These are phyloP conservation scores for Idris sp. DNA, from an alignment of 1,140 invertebrate genomes.

Conservation along the genomic window DNA sequence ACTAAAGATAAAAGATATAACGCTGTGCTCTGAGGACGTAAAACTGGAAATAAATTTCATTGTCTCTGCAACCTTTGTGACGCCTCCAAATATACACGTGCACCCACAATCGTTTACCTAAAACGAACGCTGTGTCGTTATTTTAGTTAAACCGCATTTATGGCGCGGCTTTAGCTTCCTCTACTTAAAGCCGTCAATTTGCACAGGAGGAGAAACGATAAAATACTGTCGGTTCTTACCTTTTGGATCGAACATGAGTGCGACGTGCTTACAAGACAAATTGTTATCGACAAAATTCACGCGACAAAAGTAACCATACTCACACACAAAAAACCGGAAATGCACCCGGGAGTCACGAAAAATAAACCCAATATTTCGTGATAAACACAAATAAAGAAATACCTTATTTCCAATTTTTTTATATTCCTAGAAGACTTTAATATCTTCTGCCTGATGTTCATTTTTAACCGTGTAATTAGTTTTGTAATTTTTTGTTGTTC, in stretches of 20 bases:
- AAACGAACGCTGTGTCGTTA: constrained; percentile 36
- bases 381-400: constrained; percentile 17
- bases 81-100: constrained; percentile 33
- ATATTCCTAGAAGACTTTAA: neutral
- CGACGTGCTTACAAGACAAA: constrained; percentile 54
- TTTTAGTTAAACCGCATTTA: constrained; percentile 51
- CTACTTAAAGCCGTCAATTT: constrained; percentile 47
- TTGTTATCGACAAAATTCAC: constrained; percentile 47
- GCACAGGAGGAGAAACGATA: constrained; percentile 49
- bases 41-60: constrained; percentile 39
- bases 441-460: neutral
- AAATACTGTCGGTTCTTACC: constrained; percentile 43
- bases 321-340: constrained; percentile 21
- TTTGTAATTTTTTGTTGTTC: too few relatives aligned
- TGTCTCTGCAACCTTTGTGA: constrained; percentile 32
- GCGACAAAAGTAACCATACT: constrained; percentile 43
- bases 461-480: too few relatives aligned
- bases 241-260: constrained; percentile 32
- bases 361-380: constrained; percentile 10
- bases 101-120: constrained; percentile 32
- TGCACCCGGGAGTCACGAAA: constrained; percentile 7
- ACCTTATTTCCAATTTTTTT: neutral
- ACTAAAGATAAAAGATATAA: constrained; percentile 38
- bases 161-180: constrained; percentile 33
- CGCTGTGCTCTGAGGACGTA: constrained; percentile 18